Evolutionary conservation across 2,113 vertebrate species (phyloP), one percentile per base, ranked within the genome.

Genomic region (Ictalurus punctatus): DNA sequence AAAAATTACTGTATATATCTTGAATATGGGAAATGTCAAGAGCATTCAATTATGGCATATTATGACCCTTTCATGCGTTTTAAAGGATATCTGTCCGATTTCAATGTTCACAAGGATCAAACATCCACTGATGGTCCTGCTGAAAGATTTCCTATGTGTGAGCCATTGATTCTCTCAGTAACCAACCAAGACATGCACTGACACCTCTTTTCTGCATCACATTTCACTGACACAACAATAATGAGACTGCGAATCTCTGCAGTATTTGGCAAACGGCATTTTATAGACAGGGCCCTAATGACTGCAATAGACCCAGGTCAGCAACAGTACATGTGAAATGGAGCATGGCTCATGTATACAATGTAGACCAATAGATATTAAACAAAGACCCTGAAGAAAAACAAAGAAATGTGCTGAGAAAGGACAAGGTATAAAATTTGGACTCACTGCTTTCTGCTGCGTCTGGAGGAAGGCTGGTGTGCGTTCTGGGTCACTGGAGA

Each of bases 401-500:
- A 88, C 16, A 81, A 7, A 69, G 61, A 40, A 25, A 52, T 8
- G 0, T 7, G 23, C 12, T 59, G 30, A 58, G 5, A 61, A 44
- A 83, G 30, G 56, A 44, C 34, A 85, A 1, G 76, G 44, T 30
- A 30, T 0, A 30, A 59, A 69, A 54, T 25, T 17, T 76, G 80
- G 67, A 97, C 98, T 98, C 92, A 99, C 98, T 92, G 98, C 98
- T 95, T 95, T 98, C 94, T 97, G 97, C 91, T 97, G 94, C 4
- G 98, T 97, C 88, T 96, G 97, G 71, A 99, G 95, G 89, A 96
- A 95, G 9, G 95, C 96, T 0, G 97, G 95, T 37, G 96, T 96
- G 84, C 96, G 97, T 92, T 99, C 98, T 0, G 98, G 96, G 83
- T 99, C 98, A 0, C 98, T 99, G 93, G 98, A 99, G 82, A 98